Base-by-base conservation (phyloP, 2,113 vertebrate genomes). In the Jaculus jaculus region DNA sequence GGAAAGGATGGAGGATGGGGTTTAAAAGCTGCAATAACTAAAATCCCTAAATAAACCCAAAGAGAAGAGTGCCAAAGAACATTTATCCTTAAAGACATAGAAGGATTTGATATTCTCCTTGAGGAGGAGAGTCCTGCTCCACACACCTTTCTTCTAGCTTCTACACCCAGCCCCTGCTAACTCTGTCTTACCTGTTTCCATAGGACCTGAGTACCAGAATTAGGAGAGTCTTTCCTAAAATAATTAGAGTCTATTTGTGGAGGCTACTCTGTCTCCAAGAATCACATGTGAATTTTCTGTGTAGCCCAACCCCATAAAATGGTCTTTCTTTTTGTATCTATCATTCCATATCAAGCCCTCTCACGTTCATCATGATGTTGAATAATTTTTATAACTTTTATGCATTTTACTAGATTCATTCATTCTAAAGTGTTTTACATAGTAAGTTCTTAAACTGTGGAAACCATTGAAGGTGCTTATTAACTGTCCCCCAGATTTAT, bases 401-500 rank as follows among this genome's bases (percentile, higher is more conserved):
- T 93, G 97, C 87, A 69, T 93, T 93, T 97, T 97, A 96, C 96
- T 96, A 96, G 93, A 95, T 93, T 96, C 79, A 95, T 93, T 96
- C 79, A 89, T 86, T 90, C 88, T 96, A 93, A 90, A 92, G 60
- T 84, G 60, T 96, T 92, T 96, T 63, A 83, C 96, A 96, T 54
- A 97, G 86, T 98, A 95, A 98, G 96, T 97, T 97, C 63, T 65
- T 97, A 97, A 97, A 84, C 95, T 94, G 71, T 98, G 96, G 97
- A 98, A 97, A 97, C 97, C 89, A 96, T 72, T 96, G 94, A 98
- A 98, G 98, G 98, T 98, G 98, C 98, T 98, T 97, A 94, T 94
- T 97, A 97, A 98, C 79, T 96, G 88, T 97, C 96, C 95, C 97
- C 94, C 96, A 97, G 95, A 97, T 95, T 83, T 97, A 95, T 92